Conservation (phyloP, 2,113 vertebrate species). For the Stegastes partitus region DNA sequence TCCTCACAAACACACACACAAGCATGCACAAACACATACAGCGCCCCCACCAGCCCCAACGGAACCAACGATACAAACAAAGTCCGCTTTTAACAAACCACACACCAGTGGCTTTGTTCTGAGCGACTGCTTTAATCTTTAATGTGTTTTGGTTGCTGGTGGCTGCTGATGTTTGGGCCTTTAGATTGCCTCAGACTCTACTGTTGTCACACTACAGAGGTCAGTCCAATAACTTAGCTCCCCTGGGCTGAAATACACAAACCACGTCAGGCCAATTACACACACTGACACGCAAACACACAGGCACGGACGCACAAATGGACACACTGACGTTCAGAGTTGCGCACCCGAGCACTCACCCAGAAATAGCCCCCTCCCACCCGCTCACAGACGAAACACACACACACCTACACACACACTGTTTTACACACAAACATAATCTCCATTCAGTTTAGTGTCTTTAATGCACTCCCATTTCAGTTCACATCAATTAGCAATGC, state of each 20-base stretch:
- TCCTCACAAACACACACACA: slow-evolving; percentile 14
- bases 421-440: slow-evolving; percentile 28
- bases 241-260: slow-evolving; percentile 66
- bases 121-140: slow-evolving; percentile 76
- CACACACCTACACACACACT: slow-evolving; percentile 5
- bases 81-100: slow-evolving; percentile 62
- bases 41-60: slow-evolving; percentile 16
- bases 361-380: slow-evolving; percentile 19
- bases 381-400: not conserved
- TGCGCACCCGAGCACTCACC: slow-evolving; percentile 17
- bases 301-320: not conserved
- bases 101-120: slow-evolving; percentile 74
- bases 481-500: slow-evolving; percentile 68
- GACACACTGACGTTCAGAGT: slow-evolving; percentile 14
- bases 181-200: slow-evolving; percentile 68
- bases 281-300: slow-evolving; percentile 55
- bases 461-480: slow-evolving; percentile 54
- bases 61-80: slow-evolving; percentile 48
- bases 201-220: slow-evolving; percentile 77
- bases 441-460: slow-evolving; percentile 35
- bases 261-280: slow-evolving; percentile 66
- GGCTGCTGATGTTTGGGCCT: slow-evolving; percentile 61
- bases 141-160: slow-evolving; percentile 73
- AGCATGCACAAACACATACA: slow-evolving; percentile 17
- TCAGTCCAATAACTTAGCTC: slow-evolving; percentile 76